A percentile compares a stretch with the other conserved stretches of the same genome.
Conservation (phyloP, 2,888 invertebrate genomes). For the Tetranychus truncatus region DNA sequence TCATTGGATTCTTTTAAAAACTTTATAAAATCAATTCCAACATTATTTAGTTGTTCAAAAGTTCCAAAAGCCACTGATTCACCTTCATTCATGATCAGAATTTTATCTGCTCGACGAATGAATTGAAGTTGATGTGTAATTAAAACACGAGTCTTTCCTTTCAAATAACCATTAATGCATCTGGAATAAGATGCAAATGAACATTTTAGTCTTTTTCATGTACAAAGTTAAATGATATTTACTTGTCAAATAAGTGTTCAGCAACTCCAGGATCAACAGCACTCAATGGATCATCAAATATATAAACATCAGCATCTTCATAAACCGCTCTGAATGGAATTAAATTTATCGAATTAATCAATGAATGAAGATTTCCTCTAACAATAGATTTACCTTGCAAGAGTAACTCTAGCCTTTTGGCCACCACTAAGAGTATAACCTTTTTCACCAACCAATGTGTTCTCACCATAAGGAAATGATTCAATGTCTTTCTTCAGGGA, state of each 20-base stretch:
- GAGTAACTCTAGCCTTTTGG: conserved; percentile 40
- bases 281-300: conserved; percentile 11
- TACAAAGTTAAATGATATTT: too few relatives aligned
- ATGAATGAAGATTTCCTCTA: too few relatives aligned
- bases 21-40: not conserved
- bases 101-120: not conserved
- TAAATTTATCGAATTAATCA: not conserved
- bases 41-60: not conserved
- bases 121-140: conserved; percentile 13
- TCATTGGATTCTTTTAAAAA: not conserved
- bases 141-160: not conserved
- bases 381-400: conserved; percentile 34
- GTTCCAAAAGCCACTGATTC: conserved; percentile 61
- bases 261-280: conserved; percentile 12
- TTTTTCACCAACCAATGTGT: conserved; percentile 39
- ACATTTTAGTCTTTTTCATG: too few relatives aligned
- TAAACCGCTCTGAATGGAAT: conserved; percentile 2
- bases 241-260: conserved; percentile 6
- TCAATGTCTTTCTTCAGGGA: conserved; percentile 36
- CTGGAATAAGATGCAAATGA: not conserved
- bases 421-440: conserved; percentile 42
- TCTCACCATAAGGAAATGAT: conserved; percentile 36
- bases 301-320: conserved; percentile 8
- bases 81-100: conserved; percentile 41
- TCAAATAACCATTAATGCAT: conserved; percentile 9